phyloP scores from a whole-genome alignment of 2,888 invertebrate genomes.

The Drosophila subquinaria region DNA sequence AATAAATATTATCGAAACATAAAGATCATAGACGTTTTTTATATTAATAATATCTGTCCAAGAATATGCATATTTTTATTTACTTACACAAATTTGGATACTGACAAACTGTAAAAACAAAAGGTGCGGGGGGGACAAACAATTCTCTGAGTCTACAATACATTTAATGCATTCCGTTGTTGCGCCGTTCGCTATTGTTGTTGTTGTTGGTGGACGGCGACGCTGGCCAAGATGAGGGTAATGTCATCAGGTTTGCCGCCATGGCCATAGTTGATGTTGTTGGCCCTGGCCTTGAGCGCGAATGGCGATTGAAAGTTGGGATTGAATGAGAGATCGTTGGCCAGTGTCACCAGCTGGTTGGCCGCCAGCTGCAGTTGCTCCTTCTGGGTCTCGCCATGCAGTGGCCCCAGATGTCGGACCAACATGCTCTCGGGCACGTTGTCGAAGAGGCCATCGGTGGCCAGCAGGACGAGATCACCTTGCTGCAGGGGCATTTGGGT shows the following conservation, averaged over 20 bases:
- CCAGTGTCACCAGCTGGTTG: conserved; percentile 49
- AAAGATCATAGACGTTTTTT: no score
- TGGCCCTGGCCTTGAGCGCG: conserved; percentile 45
- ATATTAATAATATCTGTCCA: background rate
- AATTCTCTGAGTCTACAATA: no score
- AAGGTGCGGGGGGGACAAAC: no score
- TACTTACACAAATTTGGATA: background rate
- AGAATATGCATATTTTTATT: background rate
- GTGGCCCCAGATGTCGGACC: conserved; percentile 91
- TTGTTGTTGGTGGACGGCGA: conserved; percentile 20
- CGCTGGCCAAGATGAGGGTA: conserved; percentile 66
- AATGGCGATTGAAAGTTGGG: conserved; percentile 56
- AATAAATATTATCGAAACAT: background rate
- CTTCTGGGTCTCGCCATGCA: conserved; percentile 62
- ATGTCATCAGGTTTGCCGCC: conserved; percentile 72
- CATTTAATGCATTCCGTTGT: background rate
- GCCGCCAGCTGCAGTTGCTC: conserved; percentile 47
- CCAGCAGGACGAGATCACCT: conserved; percentile 96
- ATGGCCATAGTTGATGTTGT: conserved; percentile 22
- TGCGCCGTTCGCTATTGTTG: background rate
- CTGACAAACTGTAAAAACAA: background rate
- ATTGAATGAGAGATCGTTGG: conserved; percentile 41
- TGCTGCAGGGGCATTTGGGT: conserved; percentile 92
- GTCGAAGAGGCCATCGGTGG: conserved; percentile 99
- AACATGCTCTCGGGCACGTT: conserved; percentile 96